Conservation (phyloP, 2,888 invertebrate species). For the Nymphalis c-album region DNA sequence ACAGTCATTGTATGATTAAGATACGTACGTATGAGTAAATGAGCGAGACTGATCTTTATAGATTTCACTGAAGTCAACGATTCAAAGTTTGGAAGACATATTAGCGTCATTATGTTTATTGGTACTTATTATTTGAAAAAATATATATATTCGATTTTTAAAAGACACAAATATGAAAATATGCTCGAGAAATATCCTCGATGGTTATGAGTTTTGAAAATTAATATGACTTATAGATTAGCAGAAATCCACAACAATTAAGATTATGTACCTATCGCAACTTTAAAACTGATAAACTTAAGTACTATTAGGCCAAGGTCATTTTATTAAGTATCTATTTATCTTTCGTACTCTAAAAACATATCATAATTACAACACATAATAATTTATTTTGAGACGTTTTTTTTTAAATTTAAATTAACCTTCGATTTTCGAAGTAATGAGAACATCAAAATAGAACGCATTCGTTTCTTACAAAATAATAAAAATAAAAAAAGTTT, state of each 20-base stretch:
- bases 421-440: background rate
- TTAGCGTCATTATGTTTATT: too few species aligned
- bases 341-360: background rate
- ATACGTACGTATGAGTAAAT: constrained; percentile 1
- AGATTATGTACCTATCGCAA: background rate
- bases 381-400: too few species aligned
- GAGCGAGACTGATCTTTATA: background rate
- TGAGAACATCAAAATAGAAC: background rate
- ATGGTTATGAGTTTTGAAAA: too few species aligned
- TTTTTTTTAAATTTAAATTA: too few species aligned
- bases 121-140: too few species aligned
- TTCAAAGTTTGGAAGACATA: background rate
- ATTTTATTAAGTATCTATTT: too few species aligned
- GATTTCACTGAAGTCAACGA: background rate
- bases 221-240: background rate
- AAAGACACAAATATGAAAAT: too few species aligned
- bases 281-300: background rate
- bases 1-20: constrained; percentile 4
- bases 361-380: background rate
- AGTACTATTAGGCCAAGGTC: constrained; percentile 1
- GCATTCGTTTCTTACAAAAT: constrained; percentile 1
- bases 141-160: too few species aligned
- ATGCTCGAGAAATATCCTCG: too few species aligned
- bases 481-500: constrained; percentile 14
- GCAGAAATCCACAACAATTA: background rate